These are phyloP conservation scores for Clivina fossor DNA, from an alignment of 2,888 invertebrate species.

Conservation along the genomic window DNA sequence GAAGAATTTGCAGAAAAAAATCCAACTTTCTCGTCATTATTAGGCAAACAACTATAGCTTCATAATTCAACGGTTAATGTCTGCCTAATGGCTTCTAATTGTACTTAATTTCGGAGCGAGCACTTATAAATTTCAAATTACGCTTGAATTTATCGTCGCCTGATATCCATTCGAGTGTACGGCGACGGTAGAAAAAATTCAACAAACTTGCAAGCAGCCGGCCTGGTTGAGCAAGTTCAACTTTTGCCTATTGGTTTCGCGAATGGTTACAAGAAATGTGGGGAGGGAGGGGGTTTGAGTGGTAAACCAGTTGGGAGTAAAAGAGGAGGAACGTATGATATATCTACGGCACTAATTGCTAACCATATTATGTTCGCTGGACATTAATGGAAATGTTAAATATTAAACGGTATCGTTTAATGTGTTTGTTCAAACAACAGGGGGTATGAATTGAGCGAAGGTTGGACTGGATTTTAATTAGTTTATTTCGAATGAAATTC, in stretches of 20 bases:
- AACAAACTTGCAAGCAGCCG: background rate
- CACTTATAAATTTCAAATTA: conserved; percentile 28
- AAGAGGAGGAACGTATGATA: no score
- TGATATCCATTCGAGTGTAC: conserved; percentile 12
- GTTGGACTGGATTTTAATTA: no score
- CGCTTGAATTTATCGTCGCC: conserved; percentile 20
- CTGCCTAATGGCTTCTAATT: conserved; percentile 20
- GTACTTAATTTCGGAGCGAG: conserved; percentile 21
- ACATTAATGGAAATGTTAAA: conserved; percentile 15
- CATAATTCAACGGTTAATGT: conserved; percentile 18
- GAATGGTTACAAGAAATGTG: no score
- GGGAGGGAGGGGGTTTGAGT: no score
- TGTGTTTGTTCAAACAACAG: conserved; percentile 7
- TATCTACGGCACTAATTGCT: conserved; percentile 12
- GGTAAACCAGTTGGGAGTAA: no score
- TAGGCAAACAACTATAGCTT: conserved; percentile 19
- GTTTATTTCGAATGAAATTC: no score
- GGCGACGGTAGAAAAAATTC: conserved; percentile 21
- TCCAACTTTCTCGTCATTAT: conserved; percentile 18
- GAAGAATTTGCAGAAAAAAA: no score
- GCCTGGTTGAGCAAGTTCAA: conserved; percentile 16
- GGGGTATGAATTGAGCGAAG: no score
- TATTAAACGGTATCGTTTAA: conserved; percentile 17
- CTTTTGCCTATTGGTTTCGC: conserved; percentile 9
- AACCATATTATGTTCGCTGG: conserved; percentile 8